phyloP scores from a whole-genome alignment of 1,140 invertebrate genomes.

The Ceratosolen fusciceps region DNA sequence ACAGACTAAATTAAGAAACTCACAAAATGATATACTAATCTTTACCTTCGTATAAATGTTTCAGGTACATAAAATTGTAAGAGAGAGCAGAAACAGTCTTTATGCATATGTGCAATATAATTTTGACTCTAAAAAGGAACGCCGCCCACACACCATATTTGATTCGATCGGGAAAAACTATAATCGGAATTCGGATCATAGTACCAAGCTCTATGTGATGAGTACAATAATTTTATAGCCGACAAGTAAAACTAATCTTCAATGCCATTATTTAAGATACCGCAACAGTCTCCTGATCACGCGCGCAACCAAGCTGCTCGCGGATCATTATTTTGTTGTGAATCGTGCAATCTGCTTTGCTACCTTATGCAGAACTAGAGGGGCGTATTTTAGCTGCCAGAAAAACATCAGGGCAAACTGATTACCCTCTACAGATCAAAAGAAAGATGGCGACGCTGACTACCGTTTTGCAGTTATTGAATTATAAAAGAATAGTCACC shows the following conservation, averaged over 20 bases:
- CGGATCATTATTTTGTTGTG: slow-evolving; percentile 43
- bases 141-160: slow-evolving; percentile 1
- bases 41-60: not conserved
- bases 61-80: not conserved
- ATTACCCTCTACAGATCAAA: slow-evolving; percentile 49
- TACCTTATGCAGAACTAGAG: slow-evolving; percentile 15
- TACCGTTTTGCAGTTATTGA: slow-evolving; percentile 51
- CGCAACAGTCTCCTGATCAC: slow-evolving; percentile 7
- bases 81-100: not conserved
- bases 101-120: slow-evolving; percentile 3
- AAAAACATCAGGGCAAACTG: slow-evolving; percentile 15
- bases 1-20: not conserved
- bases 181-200: not conserved
- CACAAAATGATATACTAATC: slow-evolving; percentile 21
- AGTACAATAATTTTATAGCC: slow-evolving; percentile 48
- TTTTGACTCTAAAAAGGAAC: not conserved
- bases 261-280: slow-evolving; percentile 49
- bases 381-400: slow-evolving; percentile 15
- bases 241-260: slow-evolving; percentile 49
- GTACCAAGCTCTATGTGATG: not conserved
- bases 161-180: slow-evolving; percentile 9
- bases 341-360: not conserved
- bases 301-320: slow-evolving; percentile 6
- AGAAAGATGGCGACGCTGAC: slow-evolving; percentile 45
- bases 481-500: slow-evolving; percentile 44